Evolutionary conservation across 2,113 vertebrate species (phyloP), one percentile per base, ranked within the genome.

Genomic region (Pteropus alecto): DNA sequence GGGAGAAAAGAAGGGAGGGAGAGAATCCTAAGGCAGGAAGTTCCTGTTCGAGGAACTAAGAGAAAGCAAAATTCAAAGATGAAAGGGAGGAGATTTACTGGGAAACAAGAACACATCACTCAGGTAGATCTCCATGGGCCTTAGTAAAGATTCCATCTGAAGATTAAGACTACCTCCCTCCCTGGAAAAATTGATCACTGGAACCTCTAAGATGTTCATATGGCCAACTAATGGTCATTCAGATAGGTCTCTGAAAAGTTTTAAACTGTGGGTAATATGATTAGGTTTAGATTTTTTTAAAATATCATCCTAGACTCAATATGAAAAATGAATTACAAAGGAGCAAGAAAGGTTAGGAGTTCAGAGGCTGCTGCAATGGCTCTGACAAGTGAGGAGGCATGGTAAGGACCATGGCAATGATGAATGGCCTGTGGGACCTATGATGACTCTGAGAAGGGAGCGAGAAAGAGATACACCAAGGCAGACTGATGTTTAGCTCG

Each of bases 361-460:
- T 41, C 7, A 26, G 43, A 35, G 71, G 61, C 60, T 4, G 14
- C 4, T 6, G n/a, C 7, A 0, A 4, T 0, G 43, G 22, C 38
- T 76, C 93, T 74, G 87, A 54, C n/a, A 30, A 11, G 5, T 26
- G 65, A 61, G 12, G 43, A 33, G 4, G 22, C 7, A 0, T 24
- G 38, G 22, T 0, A 0, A 63, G 7, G 18, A 56, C 77, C 1
- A 0, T 18, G 4, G 24, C 19, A 56, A 68, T 1, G 11, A 4
- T 0, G 0, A 18, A 22, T 2, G 12, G 2, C 21, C 18, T 1
- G 5, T 2, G 14, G 58, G 16, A 11, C 18, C 68, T 0, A 0
- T 5, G 7, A 18, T 1, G 30, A 3, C 2, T 5, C 77, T 18
- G 48, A 85, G 84, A n/a, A 87, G 30, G 33, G 15, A 38, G 28